Evolutionary conservation across 2,113 vertebrate species (phyloP).

Genomic region (Mesembrinibis cayennensis): DNA sequence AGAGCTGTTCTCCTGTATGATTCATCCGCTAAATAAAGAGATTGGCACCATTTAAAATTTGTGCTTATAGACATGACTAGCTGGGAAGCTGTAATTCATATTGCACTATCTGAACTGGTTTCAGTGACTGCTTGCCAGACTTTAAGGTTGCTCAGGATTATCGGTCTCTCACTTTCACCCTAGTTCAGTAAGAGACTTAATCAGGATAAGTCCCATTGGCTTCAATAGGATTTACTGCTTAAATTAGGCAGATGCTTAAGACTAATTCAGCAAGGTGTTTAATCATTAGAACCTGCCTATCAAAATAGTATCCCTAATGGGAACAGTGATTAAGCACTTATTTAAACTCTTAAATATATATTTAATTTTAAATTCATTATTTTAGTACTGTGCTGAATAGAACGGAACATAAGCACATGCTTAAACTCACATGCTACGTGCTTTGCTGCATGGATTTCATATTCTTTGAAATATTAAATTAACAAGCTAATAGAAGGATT

Average conservation of each 20-base stretch:
- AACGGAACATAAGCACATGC: background rate
- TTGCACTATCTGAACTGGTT: background rate
- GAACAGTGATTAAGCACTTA: slow-evolving; percentile 24
- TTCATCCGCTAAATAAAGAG: background rate
- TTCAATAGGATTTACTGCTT: slow-evolving; percentile 47
- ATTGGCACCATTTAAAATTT: background rate
- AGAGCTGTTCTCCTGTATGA: background rate
- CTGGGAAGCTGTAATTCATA: background rate
- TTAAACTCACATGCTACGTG: background rate
- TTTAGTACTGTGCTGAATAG: background rate
- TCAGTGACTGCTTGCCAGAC: background rate
- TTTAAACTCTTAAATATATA: background rate
- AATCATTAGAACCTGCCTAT: background rate
- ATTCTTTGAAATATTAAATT: background rate
- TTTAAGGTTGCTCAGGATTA: background rate
- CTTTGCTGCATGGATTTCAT: background rate
- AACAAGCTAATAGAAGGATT: background rate
- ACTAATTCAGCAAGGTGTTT: slow-evolving; percentile 8
- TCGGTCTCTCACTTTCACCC: background rate
- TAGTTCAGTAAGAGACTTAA: background rate
- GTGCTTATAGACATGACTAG: background rate
- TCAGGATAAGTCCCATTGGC: background rate
- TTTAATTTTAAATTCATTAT: background rate
- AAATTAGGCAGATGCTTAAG: slow-evolving; percentile 41
- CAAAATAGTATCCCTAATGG: background rate